Conservation (phyloP, 2,797 vertebrate genomes). For the Smutsia temminckii region DNA sequence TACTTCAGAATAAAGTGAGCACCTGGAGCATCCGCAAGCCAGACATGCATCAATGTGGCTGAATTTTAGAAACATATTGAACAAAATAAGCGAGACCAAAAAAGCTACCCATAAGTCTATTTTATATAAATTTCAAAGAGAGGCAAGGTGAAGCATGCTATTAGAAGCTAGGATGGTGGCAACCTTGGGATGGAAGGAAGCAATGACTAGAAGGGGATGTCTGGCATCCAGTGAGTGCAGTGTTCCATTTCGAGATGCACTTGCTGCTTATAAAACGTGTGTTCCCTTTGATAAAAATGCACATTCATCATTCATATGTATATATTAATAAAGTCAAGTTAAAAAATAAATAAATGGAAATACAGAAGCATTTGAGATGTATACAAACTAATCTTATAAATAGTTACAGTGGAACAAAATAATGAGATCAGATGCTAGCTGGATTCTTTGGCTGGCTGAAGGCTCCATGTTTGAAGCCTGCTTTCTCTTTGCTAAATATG, state of each 20-base stretch:
- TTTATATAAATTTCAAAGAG: slow-evolving; percentile 31
- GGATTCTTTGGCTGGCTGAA: neutral
- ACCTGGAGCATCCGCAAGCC: neutral
- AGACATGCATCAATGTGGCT: neutral
- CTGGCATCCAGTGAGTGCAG: neutral
- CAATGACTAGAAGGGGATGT: neutral
- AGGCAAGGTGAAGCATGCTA: neutral
- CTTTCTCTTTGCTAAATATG: slow-evolving; percentile 29
- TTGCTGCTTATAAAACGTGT: neutral
- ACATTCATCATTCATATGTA: neutral
- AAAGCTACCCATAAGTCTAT: neutral
- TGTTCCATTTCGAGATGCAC: neutral
- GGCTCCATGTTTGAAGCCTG: neutral
- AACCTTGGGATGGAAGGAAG: neutral
- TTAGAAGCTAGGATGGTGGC: neutral
- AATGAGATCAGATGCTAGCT: neutral
- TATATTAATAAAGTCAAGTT: neutral
- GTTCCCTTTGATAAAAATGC: neutral
- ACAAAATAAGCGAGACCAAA: neutral
- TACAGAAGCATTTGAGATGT: neutral
- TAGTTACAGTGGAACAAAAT: slow-evolving; percentile 10
- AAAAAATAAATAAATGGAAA: slow-evolving; percentile 16
- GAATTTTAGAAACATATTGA: neutral
- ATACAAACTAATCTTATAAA: slow-evolving; percentile 22
- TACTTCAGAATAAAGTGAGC: neutral